Conservation (phyloP, 2,113 vertebrate species). For the Perccottus glenii region DNA sequence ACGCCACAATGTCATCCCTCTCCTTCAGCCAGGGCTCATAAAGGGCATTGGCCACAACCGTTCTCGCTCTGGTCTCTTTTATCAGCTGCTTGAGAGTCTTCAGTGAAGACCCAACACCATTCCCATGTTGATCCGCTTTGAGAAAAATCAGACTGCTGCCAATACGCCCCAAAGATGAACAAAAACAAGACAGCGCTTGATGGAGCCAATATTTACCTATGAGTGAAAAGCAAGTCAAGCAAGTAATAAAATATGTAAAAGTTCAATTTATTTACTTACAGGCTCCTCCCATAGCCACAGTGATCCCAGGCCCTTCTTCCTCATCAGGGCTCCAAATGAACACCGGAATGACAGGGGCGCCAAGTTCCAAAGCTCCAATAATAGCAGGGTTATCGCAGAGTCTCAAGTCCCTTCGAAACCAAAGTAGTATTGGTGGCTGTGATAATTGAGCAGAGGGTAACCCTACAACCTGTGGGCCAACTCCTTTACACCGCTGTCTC, state of each 20-base stretch:
- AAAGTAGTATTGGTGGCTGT: conserved; percentile 62
- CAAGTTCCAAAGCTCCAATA: conserved; percentile 63
- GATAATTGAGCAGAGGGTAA: conserved; percentile 54
- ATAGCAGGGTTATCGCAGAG: conserved; percentile 78
- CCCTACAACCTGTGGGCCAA: conserved; percentile 51
- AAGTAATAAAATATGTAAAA: not conserved
- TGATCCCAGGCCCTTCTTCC: conserved; percentile 76
- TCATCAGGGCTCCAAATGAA: conserved; percentile 77
- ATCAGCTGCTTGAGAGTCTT: conserved; percentile 54
- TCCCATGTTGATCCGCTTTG: conserved; percentile 19
- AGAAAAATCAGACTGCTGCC: conserved; percentile 70
- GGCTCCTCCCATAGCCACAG: conserved; percentile 74
- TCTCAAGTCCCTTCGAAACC: conserved; percentile 76
- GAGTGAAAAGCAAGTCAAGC: not conserved
- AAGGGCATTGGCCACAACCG: conserved; percentile 70
- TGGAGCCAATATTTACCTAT: conserved; percentile 79
- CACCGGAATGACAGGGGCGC: conserved; percentile 72
- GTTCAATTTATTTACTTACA: conserved; percentile 49
- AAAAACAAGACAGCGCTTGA: conserved; percentile 69
- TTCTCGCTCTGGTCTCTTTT: conserved; percentile 65
- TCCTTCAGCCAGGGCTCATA: conserved; percentile 81
- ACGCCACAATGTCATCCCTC: conserved; percentile 63
- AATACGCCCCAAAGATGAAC: conserved; percentile 61
- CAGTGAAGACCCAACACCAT: conserved; percentile 45
- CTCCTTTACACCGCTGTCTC: conserved; percentile 52